Percentiles rank a stretch among this genome's conserved stretches.
These are phyloP conservation scores for Bombylius discolor DNA, from an alignment of 2,888 invertebrate species.

Conservation along the genomic window DNA sequence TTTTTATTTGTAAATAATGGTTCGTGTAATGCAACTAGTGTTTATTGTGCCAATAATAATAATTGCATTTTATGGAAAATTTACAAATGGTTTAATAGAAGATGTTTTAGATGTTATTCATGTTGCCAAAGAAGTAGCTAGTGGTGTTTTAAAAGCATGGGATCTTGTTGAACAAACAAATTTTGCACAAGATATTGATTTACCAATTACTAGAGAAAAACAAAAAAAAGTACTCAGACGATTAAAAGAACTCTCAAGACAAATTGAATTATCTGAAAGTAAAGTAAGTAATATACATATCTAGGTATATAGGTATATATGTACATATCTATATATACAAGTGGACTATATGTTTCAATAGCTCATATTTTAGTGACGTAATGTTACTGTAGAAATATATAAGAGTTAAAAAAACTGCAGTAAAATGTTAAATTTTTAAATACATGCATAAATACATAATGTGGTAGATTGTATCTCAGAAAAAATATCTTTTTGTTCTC, in stretches of 20 bases:
- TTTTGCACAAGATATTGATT: slow-evolving; percentile 41
- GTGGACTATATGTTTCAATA: no score
- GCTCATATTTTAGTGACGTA: no score
- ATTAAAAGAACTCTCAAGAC: slow-evolving; percentile 31
- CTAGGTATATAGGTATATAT: no score
- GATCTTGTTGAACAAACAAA: slow-evolving; percentile 47
- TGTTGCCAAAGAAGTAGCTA: slow-evolving; percentile 45
- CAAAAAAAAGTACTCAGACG: slow-evolving; percentile 48
- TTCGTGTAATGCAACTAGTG: slow-evolving; percentile 8
- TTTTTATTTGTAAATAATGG: background rate
- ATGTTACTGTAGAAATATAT: no score
- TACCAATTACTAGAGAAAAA: slow-evolving; percentile 47
- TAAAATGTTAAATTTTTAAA: no score
- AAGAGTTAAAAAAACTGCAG: no score
- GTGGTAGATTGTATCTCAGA: no score
- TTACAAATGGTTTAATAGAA: slow-evolving; percentile 38
- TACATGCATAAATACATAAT: no score
- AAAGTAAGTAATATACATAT: background rate
- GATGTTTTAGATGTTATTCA: slow-evolving; percentile 48
- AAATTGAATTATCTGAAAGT: slow-evolving; percentile 25
- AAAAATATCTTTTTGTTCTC: no score
- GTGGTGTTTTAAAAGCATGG: slow-evolving; percentile 49
- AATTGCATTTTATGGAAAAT: background rate
- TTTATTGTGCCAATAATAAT: slow-evolving; percentile 13
- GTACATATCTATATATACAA: no score